Conservation (phyloP, 2,888 invertebrate genomes). For the Heliconius ethilla region DNA sequence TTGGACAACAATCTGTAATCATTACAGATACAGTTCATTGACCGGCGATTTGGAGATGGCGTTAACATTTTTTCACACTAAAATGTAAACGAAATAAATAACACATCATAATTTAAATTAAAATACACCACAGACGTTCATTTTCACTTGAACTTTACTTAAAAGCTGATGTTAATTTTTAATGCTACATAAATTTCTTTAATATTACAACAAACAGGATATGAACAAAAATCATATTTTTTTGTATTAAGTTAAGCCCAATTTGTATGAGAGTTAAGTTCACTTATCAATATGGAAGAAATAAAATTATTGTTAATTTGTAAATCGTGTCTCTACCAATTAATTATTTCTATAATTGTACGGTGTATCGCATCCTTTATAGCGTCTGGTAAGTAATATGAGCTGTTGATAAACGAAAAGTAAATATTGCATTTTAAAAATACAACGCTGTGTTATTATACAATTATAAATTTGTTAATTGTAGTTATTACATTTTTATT, state of each 20-base stretch:
- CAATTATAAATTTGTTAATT: neutral
- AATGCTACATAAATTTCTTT: neutral
- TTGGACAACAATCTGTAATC: constrained; percentile 2
- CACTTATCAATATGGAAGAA: constrained; percentile 4
- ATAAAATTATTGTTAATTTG: constrained; percentile 4
- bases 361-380: neutral
- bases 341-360: constrained; percentile 12
- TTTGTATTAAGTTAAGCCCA: neutral
- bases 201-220: constrained; percentile 7
- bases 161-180: neutral
- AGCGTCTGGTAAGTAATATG: constrained; percentile 1
- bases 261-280: neutral
- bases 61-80: constrained; percentile 12
- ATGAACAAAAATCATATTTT: neutral
- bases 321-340: constrained; percentile 8
- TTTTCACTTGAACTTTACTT: constrained; percentile 20
- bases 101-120: constrained; percentile 16
- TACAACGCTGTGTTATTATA: neutral
- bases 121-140: constrained; percentile 23
- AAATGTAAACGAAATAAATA: no score
- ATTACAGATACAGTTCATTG: constrained; percentile 22
- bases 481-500: no score
- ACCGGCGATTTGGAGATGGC: constrained; percentile 8
- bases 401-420: neutral
- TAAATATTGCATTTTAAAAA: neutral